Conservation (phyloP, 2,888 invertebrate species). For the Euzophera pinguis region DNA sequence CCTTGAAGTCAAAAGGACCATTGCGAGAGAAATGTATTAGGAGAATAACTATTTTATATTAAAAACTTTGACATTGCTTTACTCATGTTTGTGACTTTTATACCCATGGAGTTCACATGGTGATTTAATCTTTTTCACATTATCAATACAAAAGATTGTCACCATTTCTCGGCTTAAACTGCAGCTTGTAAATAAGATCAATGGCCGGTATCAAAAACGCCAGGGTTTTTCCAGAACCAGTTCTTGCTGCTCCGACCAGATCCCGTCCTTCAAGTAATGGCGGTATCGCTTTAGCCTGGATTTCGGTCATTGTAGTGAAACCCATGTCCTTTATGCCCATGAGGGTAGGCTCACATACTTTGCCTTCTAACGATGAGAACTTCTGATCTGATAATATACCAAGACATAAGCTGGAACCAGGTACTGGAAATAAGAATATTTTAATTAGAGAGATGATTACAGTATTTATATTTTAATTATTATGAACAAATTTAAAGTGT, state of each 20-base stretch:
- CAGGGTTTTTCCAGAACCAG: slow-evolving; percentile 97
- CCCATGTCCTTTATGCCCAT: slow-evolving; percentile 94
- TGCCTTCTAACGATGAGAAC: slow-evolving; percentile 80
- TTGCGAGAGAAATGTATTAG: too few species aligned
- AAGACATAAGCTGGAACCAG: slow-evolving; percentile 81
- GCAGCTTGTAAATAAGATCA: slow-evolving; percentile 92
- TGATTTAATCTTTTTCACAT: too few species aligned
- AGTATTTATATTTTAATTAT: too few species aligned
- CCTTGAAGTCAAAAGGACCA: too few species aligned
- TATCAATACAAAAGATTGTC: slow-evolving; percentile 28
- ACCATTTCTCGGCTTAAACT: slow-evolving; percentile 96
- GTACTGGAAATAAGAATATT: slow-evolving; percentile 67
- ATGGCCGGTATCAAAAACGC: slow-evolving; percentile 98
- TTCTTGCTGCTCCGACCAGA: slow-evolving; percentile 95
- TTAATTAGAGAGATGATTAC: too few species aligned
- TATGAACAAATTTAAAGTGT: too few species aligned
- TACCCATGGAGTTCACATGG: too few species aligned
- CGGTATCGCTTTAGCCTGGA: slow-evolving; percentile 94
- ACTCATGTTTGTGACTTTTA: too few species aligned
- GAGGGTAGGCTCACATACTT: slow-evolving; percentile 90
- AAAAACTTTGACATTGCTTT: too few species aligned
- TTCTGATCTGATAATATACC: slow-evolving; percentile 81
- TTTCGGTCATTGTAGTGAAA: slow-evolving; percentile 96
- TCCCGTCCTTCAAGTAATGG: slow-evolving; percentile 94
- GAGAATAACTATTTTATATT: too few species aligned